Evolutionary conservation across 2,888 invertebrate genomes (phyloP).

Genomic region (Sphinx pinastri): DNA sequence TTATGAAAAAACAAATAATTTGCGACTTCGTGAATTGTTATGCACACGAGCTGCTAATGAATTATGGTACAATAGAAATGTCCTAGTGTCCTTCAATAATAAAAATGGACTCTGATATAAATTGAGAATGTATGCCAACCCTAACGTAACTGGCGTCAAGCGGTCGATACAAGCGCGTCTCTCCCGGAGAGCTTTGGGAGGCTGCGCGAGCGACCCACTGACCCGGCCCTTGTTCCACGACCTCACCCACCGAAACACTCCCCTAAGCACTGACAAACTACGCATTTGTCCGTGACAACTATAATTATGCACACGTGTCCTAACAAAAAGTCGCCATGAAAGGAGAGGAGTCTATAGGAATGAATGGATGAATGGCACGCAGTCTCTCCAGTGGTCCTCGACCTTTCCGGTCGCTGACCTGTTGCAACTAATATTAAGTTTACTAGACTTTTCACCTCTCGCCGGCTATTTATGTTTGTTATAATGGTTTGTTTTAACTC

Average conservation of each 20-base stretch:
- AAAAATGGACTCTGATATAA: not conserved
- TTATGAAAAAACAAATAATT: not conserved
- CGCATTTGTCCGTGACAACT: conserved; percentile 51
- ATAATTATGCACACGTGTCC: conserved; percentile 56
- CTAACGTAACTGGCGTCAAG: conserved; percentile 62
- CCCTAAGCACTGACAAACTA: conserved; percentile 42
- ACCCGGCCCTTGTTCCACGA: conserved; percentile 73
- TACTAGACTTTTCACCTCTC: conserved; percentile 19
- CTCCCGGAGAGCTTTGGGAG: conserved; percentile 75
- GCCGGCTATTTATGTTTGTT: conserved; percentile 30
- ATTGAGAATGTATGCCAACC: conserved; percentile 56
- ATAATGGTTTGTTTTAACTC: not conserved
- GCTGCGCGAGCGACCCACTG: conserved; percentile 87
- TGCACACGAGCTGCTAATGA: too few species aligned
- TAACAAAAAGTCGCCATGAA: conserved; percentile 42
- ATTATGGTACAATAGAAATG: not conserved
- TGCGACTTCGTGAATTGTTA: not conserved
- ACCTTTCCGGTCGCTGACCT: conserved; percentile 53
- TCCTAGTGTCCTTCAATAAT: not conserved
- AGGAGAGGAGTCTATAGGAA: conserved; percentile 42
- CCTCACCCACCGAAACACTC: conserved; percentile 60
- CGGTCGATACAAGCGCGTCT: conserved; percentile 83
- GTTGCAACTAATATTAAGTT: conserved; percentile 26
- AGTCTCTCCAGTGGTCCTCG: conserved; percentile 50
- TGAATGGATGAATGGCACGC: conserved; percentile 52